Evolutionary conservation across 2,888 invertebrate species (phyloP).

Genomic region (Nemotelus pantherinus): DNA sequence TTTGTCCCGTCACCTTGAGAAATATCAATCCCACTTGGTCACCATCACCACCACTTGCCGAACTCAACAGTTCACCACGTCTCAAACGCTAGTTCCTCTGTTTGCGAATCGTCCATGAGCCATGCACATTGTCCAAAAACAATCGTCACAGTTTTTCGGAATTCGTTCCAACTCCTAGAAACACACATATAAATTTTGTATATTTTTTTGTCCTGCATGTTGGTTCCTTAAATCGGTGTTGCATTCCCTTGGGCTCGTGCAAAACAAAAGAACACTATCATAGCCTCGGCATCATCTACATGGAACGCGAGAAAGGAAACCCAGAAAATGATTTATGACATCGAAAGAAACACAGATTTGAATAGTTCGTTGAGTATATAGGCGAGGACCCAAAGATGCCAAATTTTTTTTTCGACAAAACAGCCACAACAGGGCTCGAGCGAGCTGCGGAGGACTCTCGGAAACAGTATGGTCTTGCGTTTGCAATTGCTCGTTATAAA

Average conservation of each 20-base stretch:
- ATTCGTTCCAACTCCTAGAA: not conserved
- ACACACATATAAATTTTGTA: not conserved
- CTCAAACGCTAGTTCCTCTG: too few relatives aligned
- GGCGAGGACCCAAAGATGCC: conserved; percentile 17
- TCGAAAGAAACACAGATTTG: conserved; percentile 5
- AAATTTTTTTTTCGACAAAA: not conserved
- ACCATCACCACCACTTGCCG: too few relatives aligned
- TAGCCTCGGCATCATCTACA: not conserved
- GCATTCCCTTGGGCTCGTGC: not conserved
- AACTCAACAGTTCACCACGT: too few relatives aligned
- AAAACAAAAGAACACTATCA: conserved; percentile 14
- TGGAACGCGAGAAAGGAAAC: conserved; percentile 3
- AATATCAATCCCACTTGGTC: too few relatives aligned
- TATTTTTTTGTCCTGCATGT: not conserved
- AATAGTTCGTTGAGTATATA: not conserved
- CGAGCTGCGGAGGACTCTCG: too few relatives aligned
- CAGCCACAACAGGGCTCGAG: too few relatives aligned
- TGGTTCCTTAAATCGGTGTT: not conserved
- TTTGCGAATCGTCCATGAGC: too few relatives aligned
- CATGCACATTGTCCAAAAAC: too few relatives aligned
- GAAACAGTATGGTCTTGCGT: not conserved
- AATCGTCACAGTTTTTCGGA: not conserved
- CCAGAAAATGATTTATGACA: conserved; percentile 26
- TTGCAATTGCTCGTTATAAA: not conserved
- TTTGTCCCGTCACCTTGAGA: too few relatives aligned